Conservation (phyloP, 2,797 vertebrate genomes). For the Myripristis murdjan region DNA sequence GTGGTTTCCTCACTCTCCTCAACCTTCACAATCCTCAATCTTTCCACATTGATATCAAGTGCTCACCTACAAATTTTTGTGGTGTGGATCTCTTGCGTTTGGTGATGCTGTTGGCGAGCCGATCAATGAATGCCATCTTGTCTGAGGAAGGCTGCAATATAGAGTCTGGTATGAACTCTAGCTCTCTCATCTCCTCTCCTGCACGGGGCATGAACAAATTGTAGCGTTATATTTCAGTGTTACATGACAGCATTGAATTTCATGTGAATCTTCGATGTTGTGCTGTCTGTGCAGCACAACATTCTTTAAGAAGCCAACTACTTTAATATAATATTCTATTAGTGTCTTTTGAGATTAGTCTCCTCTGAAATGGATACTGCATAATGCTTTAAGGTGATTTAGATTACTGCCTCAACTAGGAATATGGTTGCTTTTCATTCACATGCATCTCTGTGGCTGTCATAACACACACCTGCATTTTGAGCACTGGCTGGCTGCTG, state of each 20-base stretch:
- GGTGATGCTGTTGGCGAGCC: slow-evolving; percentile 96
- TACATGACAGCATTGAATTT: slow-evolving; percentile 39
- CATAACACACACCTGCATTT: slow-evolving; percentile 64
- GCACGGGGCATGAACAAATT: slow-evolving; percentile 73
- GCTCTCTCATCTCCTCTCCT: slow-evolving; percentile 95
- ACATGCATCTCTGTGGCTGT: neutral
- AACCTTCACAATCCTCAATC: slow-evolving; percentile 47
- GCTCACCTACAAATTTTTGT: slow-evolving; percentile 96
- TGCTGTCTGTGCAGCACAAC: slow-evolving; percentile 6
- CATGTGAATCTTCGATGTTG: slow-evolving; percentile 31
- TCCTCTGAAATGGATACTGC: slow-evolving; percentile 16
- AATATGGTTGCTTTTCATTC: neutral
- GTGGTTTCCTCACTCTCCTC: slow-evolving; percentile 43
- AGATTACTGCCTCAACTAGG: neutral
- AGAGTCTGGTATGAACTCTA: slow-evolving; percentile 94
- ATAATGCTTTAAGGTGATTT: slow-evolving; percentile 8
- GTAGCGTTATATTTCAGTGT: slow-evolving; percentile 43
- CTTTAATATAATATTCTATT: slow-evolving; percentile 8
- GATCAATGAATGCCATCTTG: slow-evolving; percentile 95
- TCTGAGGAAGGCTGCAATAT: slow-evolving; percentile 93
- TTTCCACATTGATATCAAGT: slow-evolving; percentile 65
- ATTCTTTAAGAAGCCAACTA: slow-evolving; percentile 19
- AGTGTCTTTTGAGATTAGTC: neutral
- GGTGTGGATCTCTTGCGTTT: slow-evolving; percentile 97
- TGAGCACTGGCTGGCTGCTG: slow-evolving; percentile 69